Base-by-base conservation (phyloP, 2,888 invertebrate species). In the Drosophila rellima region DNA sequence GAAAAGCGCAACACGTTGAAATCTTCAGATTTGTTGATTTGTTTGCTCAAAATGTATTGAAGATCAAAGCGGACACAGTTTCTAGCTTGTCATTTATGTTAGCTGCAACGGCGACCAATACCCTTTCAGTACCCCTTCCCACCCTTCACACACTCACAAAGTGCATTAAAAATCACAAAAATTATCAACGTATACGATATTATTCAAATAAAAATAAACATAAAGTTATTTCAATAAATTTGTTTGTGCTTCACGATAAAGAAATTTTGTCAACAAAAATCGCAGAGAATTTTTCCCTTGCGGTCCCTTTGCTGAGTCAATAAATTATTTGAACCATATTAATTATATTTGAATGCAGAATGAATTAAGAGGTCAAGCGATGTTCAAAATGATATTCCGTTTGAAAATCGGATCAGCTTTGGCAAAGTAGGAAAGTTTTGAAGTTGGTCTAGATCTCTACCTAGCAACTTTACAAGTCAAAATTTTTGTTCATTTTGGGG, bases 41-140 rank as follows among this genome's bases (percentile, higher is more conserved):
- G 83, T 83, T 83, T 87, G 84, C 70, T 80, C 75, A 78, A 78
- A 78, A 84, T 79, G 77, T 83, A 87, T 80, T 86, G 50, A 78
- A 83, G 87, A 83, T 87, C 83, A 83, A 83, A 87, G 87, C 74
- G 79, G 51, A 65, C 63, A 70, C 52, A 64, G 40, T 56, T 62
- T 62, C 33, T 75, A 78, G 67, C 85, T 64, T 82, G 85, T 80
- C 57, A 63, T 40, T 56, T n/a, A n/a, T n/a, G n/a, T n/a, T 63
- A 37, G 63, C 57, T 47, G 61, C 20, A 62, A 63, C 40, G 40
- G 47, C 56, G 17, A 20, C 33, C 15, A 44, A 33, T 20, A 4
- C 23, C 35, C 20, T 10, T 18, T 33, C 23, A 1, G 6, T n/a
- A 3, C 26, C 7, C 37, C 15, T 7, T 23, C 23, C 8, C 15